Evolutionary conservation across 2,113 vertebrate species (phyloP).

Genomic region (Delphinus delphis): DNA sequence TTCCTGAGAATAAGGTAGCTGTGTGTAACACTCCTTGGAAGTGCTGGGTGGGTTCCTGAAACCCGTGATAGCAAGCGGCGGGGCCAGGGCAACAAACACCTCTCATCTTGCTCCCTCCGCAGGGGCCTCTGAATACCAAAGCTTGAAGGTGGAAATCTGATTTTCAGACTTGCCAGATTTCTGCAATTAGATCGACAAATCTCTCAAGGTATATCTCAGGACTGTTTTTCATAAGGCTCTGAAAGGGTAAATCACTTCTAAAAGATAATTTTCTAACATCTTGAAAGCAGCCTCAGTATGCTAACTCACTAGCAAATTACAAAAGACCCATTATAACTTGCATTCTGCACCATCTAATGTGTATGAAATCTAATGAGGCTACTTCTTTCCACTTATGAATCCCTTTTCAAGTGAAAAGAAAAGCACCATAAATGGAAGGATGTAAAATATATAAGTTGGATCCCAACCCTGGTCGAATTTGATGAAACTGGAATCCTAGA

Average conservation of each 20-base stretch:
- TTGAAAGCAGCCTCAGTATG: slow-evolving; percentile 9
- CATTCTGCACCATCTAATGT: background rate
- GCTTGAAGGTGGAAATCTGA: slow-evolving; percentile 11
- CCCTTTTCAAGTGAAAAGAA: slow-evolving; percentile 29
- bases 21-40: background rate
- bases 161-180: slow-evolving; percentile 5
- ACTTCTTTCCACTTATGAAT: slow-evolving; percentile 21
- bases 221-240: slow-evolving; percentile 28
- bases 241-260: slow-evolving; percentile 33
- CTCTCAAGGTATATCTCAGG: background rate
- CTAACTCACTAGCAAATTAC: slow-evolving; percentile 25
- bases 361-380: slow-evolving; percentile 16
- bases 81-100: background rate
- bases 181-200: slow-evolving; percentile 59
- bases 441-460: slow-evolving; percentile 4
- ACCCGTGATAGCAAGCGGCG: background rate
- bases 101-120: background rate
- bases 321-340: background rate
- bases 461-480: background rate
- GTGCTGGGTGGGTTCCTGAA: background rate
- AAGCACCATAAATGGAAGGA: background rate
- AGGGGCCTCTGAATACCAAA: background rate
- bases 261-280: slow-evolving; percentile 52
- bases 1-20: background rate
- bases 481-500: background rate